Evolutionary conservation across 1,140 invertebrate species (phyloP).

Genomic region (Copidosoma floridanum): DNA sequence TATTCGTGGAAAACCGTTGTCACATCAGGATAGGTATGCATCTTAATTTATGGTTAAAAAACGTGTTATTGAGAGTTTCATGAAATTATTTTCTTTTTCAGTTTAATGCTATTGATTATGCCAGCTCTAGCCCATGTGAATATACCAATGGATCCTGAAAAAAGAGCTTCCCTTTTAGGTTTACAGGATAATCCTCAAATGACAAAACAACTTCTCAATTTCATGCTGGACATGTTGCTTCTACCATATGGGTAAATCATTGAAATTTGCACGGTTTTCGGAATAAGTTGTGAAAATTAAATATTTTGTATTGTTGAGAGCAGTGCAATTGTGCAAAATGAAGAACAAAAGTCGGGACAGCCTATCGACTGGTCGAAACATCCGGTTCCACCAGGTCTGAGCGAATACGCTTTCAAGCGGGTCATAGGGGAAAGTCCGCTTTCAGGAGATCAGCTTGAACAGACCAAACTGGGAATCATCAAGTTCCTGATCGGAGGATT

Average conservation of each 20-base stretch:
- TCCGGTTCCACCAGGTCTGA: slow-evolving; percentile 76
- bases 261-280: slow-evolving; percentile 23
- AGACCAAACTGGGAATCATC: slow-evolving; percentile 76
- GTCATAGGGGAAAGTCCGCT: slow-evolving; percentile 73
- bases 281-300: no score
- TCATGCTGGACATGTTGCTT: slow-evolving; percentile 80
- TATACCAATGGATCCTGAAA: slow-evolving; percentile 64
- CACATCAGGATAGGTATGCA: slow-evolving; percentile 81
- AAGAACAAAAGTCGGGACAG: slow-evolving; percentile 42
- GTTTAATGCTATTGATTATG: slow-evolving; percentile 77
- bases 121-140: slow-evolving; percentile 74
- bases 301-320: background rate
- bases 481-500: slow-evolving; percentile 78
- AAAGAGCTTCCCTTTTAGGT: slow-evolving; percentile 63
- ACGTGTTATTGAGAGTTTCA: background rate
- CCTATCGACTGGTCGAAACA: slow-evolving; percentile 55
- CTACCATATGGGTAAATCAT: slow-evolving; percentile 77
- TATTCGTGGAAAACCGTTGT: slow-evolving; percentile 75
- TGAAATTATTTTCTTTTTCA: slow-evolving; percentile 50
- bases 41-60: slow-evolving; percentile 5
- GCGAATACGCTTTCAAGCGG: slow-evolving; percentile 75
- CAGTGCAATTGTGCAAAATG: slow-evolving; percentile 39
- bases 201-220: slow-evolving; percentile 69
- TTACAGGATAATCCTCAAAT: slow-evolving; percentile 62
- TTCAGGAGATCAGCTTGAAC: slow-evolving; percentile 79